These are phyloP conservation scores for Halcyon smyrnensis DNA, from an alignment of 2,797 vertebrate species.

Conservation along the genomic window DNA sequence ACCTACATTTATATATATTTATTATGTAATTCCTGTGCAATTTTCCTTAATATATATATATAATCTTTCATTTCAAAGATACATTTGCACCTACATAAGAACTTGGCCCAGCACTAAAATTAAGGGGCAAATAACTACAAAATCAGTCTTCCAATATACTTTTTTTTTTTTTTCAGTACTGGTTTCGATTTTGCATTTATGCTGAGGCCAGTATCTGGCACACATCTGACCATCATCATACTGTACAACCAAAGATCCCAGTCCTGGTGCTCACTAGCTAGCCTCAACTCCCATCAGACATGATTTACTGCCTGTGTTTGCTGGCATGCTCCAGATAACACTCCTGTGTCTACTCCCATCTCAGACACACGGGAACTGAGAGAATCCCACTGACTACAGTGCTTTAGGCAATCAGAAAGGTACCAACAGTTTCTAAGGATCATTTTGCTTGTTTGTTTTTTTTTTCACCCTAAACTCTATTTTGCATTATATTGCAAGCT, in stretches of 20 bases:
- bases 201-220: neutral
- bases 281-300: neutral
- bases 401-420: neutral
- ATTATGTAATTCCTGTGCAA: neutral
- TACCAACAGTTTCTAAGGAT: neutral
- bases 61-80: neutral
- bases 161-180: neutral
- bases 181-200: neutral
- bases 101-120: neutral
- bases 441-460: neutral
- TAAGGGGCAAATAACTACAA: neutral
- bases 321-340: accelerated
- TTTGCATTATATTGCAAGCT: neutral
- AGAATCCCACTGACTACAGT: neutral
- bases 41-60: neutral
- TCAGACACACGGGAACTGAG: neutral
- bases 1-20: neutral
- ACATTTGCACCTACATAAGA: neutral
- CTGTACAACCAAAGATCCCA: neutral
- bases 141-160: neutral
- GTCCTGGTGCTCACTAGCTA: neutral
- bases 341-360: neutral
- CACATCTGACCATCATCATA: neutral
- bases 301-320: neutral
- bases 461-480: neutral